These are phyloP conservation scores for Drosophila mettleri DNA, from an alignment of 2,888 invertebrate genomes.

Conservation along the genomic window DNA sequence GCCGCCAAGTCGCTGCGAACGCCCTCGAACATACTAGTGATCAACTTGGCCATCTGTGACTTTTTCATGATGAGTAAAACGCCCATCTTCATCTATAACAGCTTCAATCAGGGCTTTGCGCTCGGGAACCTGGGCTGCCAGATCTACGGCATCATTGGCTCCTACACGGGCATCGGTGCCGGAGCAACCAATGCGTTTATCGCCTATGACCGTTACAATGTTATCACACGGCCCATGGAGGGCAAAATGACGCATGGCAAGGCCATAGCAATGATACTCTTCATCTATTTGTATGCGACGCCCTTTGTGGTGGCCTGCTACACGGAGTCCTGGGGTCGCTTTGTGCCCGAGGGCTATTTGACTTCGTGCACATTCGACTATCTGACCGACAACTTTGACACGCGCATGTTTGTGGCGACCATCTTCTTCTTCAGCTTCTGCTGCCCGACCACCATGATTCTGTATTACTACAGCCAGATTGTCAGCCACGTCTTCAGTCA, in stretches of 20 bases:
- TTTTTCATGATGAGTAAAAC: slow-evolving; percentile 95
- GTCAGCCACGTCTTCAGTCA: slow-evolving; percentile 94
- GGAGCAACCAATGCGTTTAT: slow-evolving; percentile 93
- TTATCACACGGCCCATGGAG: slow-evolving; percentile 93
- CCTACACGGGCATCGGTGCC: slow-evolving; percentile 92
- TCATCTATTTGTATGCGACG: slow-evolving; percentile 91
- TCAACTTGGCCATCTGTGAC: slow-evolving; percentile 93
- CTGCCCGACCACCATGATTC: slow-evolving; percentile 91
- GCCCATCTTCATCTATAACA: slow-evolving; percentile 89
- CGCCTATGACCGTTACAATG: slow-evolving; percentile 92
- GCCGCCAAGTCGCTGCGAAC: slow-evolving; percentile 84
- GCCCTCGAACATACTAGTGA: slow-evolving; percentile 93
- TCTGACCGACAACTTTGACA: slow-evolving; percentile 91
- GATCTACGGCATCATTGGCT: slow-evolving; percentile 90
- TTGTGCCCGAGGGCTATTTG: slow-evolving; percentile 95
- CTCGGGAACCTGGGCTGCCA: slow-evolving; percentile 91
- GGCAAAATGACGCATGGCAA: slow-evolving; percentile 93
- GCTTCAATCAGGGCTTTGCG: slow-evolving; percentile 91
- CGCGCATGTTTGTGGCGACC: slow-evolving; percentile 90
- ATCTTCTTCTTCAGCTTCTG: slow-evolving; percentile 92
- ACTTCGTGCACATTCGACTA: slow-evolving; percentile 95
- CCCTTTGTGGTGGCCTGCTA: slow-evolving; percentile 93
- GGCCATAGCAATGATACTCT: slow-evolving; percentile 90
- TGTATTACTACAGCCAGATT: slow-evolving; percentile 94
- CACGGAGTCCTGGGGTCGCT: slow-evolving; percentile 94